phyloP scores from a whole-genome alignment of 2,113 vertebrate species.

The Notothenia rossii region DNA sequence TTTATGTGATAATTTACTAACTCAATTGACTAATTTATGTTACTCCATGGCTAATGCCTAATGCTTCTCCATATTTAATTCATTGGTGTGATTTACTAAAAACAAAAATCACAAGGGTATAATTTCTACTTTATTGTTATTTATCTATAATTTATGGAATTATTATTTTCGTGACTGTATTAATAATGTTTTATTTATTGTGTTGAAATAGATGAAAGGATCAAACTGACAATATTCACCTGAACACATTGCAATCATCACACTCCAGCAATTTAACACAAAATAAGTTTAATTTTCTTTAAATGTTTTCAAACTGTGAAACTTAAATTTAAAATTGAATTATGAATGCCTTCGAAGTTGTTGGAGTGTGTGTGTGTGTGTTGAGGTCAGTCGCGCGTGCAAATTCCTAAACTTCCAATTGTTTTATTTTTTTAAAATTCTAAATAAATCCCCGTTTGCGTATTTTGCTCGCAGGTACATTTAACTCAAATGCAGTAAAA shows the following conservation, averaged over 20 bases:
- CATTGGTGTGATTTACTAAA: neutral
- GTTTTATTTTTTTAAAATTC: neutral
- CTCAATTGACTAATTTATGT: constrained; percentile 45
- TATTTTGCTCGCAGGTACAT: neutral
- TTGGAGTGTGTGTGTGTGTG: neutral
- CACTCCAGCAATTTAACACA: neutral
- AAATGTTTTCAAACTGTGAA: neutral
- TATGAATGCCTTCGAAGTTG: neutral
- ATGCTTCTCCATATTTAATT: neutral
- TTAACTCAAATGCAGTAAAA: neutral
- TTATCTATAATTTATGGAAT: constrained; percentile 15
- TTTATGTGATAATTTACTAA: constrained; percentile 53
- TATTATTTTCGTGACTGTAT: neutral
- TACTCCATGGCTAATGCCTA: neutral
- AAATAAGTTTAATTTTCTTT: neutral
- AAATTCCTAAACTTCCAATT: constrained; percentile 8
- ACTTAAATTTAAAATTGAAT: neutral
- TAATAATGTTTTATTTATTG: constrained; percentile 3
- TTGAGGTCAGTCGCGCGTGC: neutral
- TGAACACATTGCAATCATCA: neutral
- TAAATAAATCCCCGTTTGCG: neutral
- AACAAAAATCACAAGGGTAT: neutral
- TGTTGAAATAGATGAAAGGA: neutral
- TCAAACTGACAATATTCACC: neutral
- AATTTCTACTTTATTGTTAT: neutral